Conservation (phyloP, 1,140 invertebrate genomes). For the Diuraphis noxia region DNA sequence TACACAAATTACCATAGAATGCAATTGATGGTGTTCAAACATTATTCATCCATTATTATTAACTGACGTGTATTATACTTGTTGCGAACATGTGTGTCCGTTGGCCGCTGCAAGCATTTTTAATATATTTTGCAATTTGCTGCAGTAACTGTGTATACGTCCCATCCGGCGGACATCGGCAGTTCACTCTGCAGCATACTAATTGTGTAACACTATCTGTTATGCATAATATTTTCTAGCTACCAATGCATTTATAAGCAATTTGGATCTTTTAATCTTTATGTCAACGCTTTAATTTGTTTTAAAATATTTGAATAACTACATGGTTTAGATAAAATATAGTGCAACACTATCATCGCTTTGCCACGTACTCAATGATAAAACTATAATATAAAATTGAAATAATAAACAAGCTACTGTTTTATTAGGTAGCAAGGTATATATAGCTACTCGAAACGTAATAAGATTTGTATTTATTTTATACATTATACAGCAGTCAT, state of each 20-base stretch:
- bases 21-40: neutral
- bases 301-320: neutral
- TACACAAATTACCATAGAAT: neutral
- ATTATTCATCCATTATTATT: neutral
- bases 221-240: neutral
- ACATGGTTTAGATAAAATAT: conserved; percentile 1
- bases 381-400: neutral
- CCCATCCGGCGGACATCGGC: conserved; percentile 13
- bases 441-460: neutral
- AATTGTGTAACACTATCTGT: neutral
- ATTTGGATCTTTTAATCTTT: neutral
- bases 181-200: conserved; percentile 10
- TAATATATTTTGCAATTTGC: conserved; percentile 28
- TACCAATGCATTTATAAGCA: neutral
- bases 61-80: conserved; percentile 21
- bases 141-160: neutral
- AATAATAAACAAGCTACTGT: neutral
- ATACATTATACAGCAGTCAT: neutral
- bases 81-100: conserved; percentile 8
- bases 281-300: neutral
- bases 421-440: neutral
- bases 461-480: neutral
- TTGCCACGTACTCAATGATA: conserved; percentile 28
- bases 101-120: conserved; percentile 33
- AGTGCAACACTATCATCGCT: neutral